Conservation (phyloP, 1,140 invertebrate species). For the Lepidurus couesii region DNA sequence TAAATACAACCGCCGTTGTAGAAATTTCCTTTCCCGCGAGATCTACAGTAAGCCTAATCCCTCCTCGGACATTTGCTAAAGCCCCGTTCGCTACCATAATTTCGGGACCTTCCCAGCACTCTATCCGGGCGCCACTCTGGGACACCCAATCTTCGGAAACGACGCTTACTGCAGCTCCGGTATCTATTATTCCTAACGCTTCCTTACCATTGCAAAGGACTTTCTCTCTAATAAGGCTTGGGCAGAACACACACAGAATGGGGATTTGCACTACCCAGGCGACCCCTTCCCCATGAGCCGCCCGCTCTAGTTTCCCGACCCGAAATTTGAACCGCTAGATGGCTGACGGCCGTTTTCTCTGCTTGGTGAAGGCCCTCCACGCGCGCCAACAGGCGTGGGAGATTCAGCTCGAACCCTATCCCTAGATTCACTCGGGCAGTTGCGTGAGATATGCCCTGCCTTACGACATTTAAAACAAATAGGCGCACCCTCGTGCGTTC, state of each 20-base stretch:
- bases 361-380: neutral
- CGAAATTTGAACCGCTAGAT: neutral
- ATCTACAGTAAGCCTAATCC: neutral
- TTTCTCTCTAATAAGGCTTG: neutral
- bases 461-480: neutral
- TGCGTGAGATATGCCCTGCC: slow-evolving; percentile 16
- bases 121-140: neutral
- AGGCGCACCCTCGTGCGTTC: neutral
- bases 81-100: slow-evolving; percentile 22
- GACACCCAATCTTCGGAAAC: neutral
- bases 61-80: neutral
- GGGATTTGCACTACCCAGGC: neutral
- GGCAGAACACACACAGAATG: neutral
- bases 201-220: neutral
- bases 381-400: neutral
- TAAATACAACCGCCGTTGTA: neutral
- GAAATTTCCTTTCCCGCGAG: neutral
- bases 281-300: neutral
- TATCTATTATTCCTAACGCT: neutral
- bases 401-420: neutral
- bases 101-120: slow-evolving; percentile 16
- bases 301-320: neutral
- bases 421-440: neutral
- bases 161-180: neutral
- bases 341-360: neutral